A percentile compares a stretch with the other conserved stretches of the same genome.
phyloP scores from a whole-genome alignment of 2,113 vertebrate genomes.

The Illadopsis cleaveri region DNA sequence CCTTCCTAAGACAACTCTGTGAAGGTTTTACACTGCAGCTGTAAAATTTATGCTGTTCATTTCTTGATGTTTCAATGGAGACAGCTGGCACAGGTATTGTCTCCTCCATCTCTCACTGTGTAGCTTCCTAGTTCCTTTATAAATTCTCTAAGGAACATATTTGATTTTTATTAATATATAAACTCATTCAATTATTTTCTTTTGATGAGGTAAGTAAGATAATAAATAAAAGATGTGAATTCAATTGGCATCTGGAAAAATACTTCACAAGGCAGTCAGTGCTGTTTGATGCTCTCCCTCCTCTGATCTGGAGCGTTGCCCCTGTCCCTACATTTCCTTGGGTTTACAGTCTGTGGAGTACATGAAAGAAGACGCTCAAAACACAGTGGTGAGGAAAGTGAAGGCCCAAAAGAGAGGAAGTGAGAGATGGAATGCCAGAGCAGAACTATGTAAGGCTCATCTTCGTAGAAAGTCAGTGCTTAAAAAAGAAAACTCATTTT shows the following conservation, averaged over 20 bases:
- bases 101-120: background rate
- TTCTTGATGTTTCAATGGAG: background rate
- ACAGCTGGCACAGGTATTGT: background rate
- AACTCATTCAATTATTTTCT: background rate
- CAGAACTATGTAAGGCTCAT: background rate
- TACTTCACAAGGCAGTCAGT: background rate
- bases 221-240: background rate
- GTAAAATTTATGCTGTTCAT: background rate
- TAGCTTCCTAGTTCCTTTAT: background rate
- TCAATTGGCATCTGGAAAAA: background rate
- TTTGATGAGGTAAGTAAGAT: background rate
- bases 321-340: background rate
- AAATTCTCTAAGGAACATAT: background rate
- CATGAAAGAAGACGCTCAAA: background rate
- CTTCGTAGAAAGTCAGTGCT: background rate
- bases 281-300: background rate
- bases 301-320: fast-evolving
- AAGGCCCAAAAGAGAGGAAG: background rate
- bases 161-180: background rate
- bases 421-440: background rate
- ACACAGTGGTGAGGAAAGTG: background rate
- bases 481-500: background rate
- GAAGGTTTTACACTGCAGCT: background rate
- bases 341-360: fast-evolving
- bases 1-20: background rate